Base-by-base conservation (phyloP, 2,888 invertebrate species). In the Acholoe squamosa region DNA sequence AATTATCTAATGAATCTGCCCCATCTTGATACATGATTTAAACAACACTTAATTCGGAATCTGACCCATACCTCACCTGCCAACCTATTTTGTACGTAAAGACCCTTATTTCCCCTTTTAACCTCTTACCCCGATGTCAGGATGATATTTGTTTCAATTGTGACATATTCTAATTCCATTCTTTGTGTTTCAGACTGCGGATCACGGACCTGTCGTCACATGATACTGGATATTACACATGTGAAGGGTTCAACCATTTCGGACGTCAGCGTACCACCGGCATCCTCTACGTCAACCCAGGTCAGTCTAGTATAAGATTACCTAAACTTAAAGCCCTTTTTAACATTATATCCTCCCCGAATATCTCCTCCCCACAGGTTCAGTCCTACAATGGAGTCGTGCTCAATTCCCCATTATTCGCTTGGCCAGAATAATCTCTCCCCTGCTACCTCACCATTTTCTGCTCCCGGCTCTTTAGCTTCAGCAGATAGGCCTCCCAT, bases 201-300 rank as follows among this genome's bases (percentile, higher is more conserved):
- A 91, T 91, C 34, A 43, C 51, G 31, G 90, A 90, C 67, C 67
- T 90, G 51, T 89, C 88, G 22, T 51, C 88, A 0, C 76, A 80
- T 22, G 91, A 91, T 61, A 54, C 90, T 0, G 91, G 91, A 5
- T 56, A 76, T 43, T 91, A 91, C 89, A 90, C 90, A n/a, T 91
- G 91, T 43, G 90, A 91, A 71, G 91, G 89, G 1, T 89, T 77
- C 56, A 91, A 91, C 71, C 77, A 31, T 33, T 90, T 89, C 51
- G 91, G 90, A 25, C 67, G 31, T 19, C 77, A 91, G 89, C 56
- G 76, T 25, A 90, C 90, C 22, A 77, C 71, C 31, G 91, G 89
- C 76, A 89, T 54, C 31, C 88, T 91, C 89, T 67, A 34, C 43
- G 90, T 91, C 61, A 76, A 43, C 22, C 76, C 88, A 31, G 91